phyloP scores from a whole-genome alignment of 2,888 invertebrate species.

The Autographa pulchrina region DNA sequence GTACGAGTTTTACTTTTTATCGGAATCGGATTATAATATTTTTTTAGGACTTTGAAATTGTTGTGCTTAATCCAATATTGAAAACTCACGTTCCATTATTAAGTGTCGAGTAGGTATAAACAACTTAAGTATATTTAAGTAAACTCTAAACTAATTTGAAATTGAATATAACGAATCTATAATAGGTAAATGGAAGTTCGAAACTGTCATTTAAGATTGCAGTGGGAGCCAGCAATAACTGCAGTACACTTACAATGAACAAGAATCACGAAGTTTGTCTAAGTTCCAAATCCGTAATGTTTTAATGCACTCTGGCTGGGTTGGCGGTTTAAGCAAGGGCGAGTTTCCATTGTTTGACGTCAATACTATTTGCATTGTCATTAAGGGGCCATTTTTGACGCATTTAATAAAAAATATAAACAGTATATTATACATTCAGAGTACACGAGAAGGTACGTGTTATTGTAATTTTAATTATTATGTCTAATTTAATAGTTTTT shows the following conservation, averaged over 20 bases:
- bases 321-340: constrained; percentile 69
- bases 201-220: constrained; percentile 24
- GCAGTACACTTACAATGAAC: constrained; percentile 62
- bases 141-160: not conserved
- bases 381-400: too few relatives aligned
- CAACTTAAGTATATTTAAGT: not conserved
- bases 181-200: constrained; percentile 14
- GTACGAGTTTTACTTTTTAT: not conserved
- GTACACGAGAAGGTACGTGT: too few relatives aligned
- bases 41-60: not conserved
- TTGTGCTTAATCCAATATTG: not conserved
- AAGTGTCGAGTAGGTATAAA: too few relatives aligned
- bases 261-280: constrained; percentile 67
- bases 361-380: not conserved
- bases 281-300: constrained; percentile 79
- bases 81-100: not conserved
- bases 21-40: not conserved
- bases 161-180: not conserved
- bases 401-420: too few relatives aligned
- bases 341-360: constrained; percentile 62
- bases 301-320: constrained; percentile 79
- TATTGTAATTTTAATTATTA: too few relatives aligned
- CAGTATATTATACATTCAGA: too few relatives aligned
- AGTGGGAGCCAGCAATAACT: constrained; percentile 51
- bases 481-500: too few relatives aligned